Base-by-base conservation (phyloP, 2,113 vertebrate genomes). In the Gobiocypris rarus region DNA sequence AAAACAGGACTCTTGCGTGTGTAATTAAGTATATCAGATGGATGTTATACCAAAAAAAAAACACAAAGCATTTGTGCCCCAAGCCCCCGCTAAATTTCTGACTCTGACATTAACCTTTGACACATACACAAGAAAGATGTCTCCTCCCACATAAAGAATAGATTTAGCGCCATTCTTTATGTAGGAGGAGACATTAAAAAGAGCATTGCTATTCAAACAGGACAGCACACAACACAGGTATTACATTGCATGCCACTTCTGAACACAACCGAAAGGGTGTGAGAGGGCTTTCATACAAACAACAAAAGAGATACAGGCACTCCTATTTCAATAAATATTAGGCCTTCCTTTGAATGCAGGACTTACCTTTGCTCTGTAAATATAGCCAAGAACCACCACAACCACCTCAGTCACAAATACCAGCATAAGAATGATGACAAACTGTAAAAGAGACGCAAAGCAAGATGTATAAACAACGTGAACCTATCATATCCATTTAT, bases 351-450 rank as follows among this genome's bases (percentile, higher is more conserved):
- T 31, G 22, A 26, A 54, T 19, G 43, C 17, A 15, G 19, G 5
- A 48, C 86, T 93, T 94, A 98, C 98, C 97, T 99, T 99, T 86
- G 97, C 97, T 94, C 98, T 96, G 94, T 98, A 99, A 89, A 97
- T 95, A 86, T 99, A 99, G 86, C 97, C 98, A 73, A 99, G 96
- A 89, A 99, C 97, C 81, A 98, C 97, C 0, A 98, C 97, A 52
- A 97, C 96, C 31, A 97, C 97, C 92, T 99, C 97, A 0, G 97
- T 98, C 75, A 97, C 93, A 91, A 99, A 99, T 75, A 99, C 97
- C 94, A 99, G 89, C 88, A 99, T 94, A 17, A 99, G 94, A 86
- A 99, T 98, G 91, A 96, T 94, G 84, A 98, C 97, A 93, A 99
- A 99, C 98, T 99, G 93, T 45, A 94, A 93, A 34, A 89, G 31